phyloP scores from a whole-genome alignment of 2,888 invertebrate species.

The Mythimna pallens region DNA sequence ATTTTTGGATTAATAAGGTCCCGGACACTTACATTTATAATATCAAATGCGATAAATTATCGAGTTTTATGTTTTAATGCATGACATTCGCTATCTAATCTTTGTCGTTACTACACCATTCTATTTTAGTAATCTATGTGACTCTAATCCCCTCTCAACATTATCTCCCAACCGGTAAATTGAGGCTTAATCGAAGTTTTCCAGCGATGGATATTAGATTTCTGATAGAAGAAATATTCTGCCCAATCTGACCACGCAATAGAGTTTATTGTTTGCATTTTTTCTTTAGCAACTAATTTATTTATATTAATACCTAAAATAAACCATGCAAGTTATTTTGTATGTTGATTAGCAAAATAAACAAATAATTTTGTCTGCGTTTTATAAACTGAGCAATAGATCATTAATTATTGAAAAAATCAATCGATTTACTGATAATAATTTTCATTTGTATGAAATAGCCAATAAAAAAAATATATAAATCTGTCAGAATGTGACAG shows the following conservation, averaged over 20 bases:
- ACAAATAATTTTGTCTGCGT: background rate
- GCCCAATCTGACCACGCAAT: background rate
- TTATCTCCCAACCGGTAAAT: constrained; percentile 29
- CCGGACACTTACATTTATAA: background rate
- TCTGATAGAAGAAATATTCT: background rate
- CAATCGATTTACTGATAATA: background rate
- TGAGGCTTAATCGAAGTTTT: constrained; percentile 5
- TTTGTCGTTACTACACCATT: constrained; percentile 1
- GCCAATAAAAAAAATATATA: background rate
- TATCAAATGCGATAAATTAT: background rate
- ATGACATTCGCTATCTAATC: constrained; percentile 30
- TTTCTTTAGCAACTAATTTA: background rate
- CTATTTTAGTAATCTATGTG: constrained; percentile 9
- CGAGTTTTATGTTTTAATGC: background rate
- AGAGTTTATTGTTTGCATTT: background rate
- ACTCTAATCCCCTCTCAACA: constrained; percentile 32
- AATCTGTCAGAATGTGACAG: constrained; percentile 1
- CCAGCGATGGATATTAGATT: constrained; percentile 15
- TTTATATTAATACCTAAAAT: background rate
- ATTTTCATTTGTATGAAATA: background rate
- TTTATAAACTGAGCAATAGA: background rate
- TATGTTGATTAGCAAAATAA: background rate
- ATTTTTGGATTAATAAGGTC: background rate
- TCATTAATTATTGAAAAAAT: background rate
- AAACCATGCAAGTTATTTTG: background rate